Base-by-base conservation (phyloP, 2,888 invertebrate genomes). In the Epistrophe eligans region DNA sequence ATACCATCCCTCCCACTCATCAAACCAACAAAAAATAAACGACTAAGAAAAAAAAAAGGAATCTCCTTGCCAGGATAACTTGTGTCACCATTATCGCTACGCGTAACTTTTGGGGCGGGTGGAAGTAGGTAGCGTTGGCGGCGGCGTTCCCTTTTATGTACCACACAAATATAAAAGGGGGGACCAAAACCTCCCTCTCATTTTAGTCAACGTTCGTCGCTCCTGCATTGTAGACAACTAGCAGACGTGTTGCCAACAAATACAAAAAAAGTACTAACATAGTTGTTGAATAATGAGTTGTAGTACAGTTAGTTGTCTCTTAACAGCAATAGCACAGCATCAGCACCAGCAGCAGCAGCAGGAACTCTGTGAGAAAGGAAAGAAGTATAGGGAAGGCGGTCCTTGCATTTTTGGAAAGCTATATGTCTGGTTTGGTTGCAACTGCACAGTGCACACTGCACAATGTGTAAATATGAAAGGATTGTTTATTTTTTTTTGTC, bases 221-320 rank as follows among this genome's bases (percentile, higher is more conserved):
- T 74, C 45, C 70, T 70, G 28, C 40, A 9, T 57, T 48, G 83
- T 79, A 87, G 87, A 87, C 87, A 87, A 76, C 79, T 79, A 87
- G 83, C 87, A 87, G 83, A 83, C 87, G 83, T 87, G 79, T 79
- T 87, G 66, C 67, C 72, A 66, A 24, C 24, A 24, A 55, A 64
- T 55, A 24, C 24, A 24, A 55, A 64, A 64, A 58, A 52, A 64
- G 55, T 28, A 35, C 67, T 10, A 77, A 87, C 74, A 82, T 76
- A 79, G 87, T 79, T 79, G 83, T 79, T 87, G 83, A 87, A 87
- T 87, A 87, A 87, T 83, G 87, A 87, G 87, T 87, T 83, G 83
- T 76, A 87, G 66, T 83, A 48, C 50, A 87, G 87, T 83, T 83
- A 83, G 79, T 83, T 79, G 87, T 83, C 66, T 83, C 71, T 76